These are phyloP conservation scores for Oryzias curvinotus DNA, from an alignment of 2,113 vertebrate species.

Conservation along the genomic window DNA sequence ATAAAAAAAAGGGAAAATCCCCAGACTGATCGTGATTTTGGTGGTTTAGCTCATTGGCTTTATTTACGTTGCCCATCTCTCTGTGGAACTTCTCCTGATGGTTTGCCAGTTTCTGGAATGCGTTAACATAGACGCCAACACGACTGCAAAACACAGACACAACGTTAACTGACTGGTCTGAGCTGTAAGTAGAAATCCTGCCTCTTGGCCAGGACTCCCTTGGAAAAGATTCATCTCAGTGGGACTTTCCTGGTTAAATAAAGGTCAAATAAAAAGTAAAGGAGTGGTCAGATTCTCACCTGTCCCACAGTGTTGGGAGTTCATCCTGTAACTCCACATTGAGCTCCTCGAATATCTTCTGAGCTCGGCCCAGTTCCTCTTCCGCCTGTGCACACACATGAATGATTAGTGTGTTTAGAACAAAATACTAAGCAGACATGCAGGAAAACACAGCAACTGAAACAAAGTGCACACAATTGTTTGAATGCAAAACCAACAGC, in stretches of 20 bases:
- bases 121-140: constrained; percentile 95
- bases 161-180: not conserved
- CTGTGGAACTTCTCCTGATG: constrained; percentile 95
- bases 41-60: accelerated
- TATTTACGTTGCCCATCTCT: constrained; percentile 91
- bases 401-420: too few relatives aligned
- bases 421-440: too few relatives aligned
- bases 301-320: constrained; percentile 92
- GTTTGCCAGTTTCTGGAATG: constrained; percentile 92
- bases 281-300: constrained; percentile 65
- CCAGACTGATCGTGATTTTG: too few relatives aligned
- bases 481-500: too few relatives aligned
- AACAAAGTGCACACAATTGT: too few relatives aligned
- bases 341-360: constrained; percentile 98
- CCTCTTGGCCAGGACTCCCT: too few relatives aligned
- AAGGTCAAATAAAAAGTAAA: too few relatives aligned
- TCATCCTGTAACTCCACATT: constrained; percentile 96
- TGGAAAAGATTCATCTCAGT: too few relatives aligned
- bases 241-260: too few relatives aligned
- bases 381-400: constrained; percentile 82
- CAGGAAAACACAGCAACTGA: too few relatives aligned
- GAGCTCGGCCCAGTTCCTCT: constrained; percentile 93
- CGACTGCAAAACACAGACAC: constrained; percentile 77
- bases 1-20: too few relatives aligned
- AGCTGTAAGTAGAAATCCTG: not conserved